A percentile compares a stretch with the other conserved stretches of the same genome.
Evolutionary conservation across 1,140 invertebrate genomes (phyloP).

Genomic region (Zophobas morio): DNA sequence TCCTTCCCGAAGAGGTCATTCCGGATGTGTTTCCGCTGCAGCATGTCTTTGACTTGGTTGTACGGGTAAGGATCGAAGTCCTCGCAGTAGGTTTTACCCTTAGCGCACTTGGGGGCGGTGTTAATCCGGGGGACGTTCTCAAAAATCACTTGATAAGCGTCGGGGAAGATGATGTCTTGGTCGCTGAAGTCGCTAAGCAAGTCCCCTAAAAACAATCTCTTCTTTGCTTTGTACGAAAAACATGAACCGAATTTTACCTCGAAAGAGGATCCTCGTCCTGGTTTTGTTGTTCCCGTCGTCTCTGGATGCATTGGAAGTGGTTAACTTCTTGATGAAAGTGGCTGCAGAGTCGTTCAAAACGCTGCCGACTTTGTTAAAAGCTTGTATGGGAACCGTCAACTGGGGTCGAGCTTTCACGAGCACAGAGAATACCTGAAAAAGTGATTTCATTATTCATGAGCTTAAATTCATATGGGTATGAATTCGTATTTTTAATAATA

Average conservation of each 20-base stretch:
- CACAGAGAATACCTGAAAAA: no score
- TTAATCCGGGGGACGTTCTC: conserved; percentile 49
- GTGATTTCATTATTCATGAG: no score
- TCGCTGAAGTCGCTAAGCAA: conserved; percentile 38
- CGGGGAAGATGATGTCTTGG: conserved; percentile 60
- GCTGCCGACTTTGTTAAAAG: not conserved
- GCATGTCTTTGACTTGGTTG: conserved; percentile 53
- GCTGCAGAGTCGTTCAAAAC: conserved; percentile 2
- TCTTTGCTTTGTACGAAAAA: not conserved
- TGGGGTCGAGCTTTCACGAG: conserved; percentile 17
- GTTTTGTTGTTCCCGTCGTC: conserved; percentile 30
- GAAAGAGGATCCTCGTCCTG: conserved; percentile 22
- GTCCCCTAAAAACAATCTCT: conserved; percentile 10
- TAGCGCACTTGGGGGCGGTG: conserved; percentile 58
- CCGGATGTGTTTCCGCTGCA: conserved; percentile 50
- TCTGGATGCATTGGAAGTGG: not conserved
- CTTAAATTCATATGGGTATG: no score
- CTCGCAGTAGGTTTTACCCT: conserved; percentile 60
- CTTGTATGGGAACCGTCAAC: conserved; percentile 8
- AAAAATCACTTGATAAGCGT: conserved; percentile 51
- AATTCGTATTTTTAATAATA: no score
- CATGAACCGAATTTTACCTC: conserved; percentile 5
- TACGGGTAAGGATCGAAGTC: conserved; percentile 61
- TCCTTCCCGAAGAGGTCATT: conserved; percentile 60
- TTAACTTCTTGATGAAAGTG: conserved; percentile 14